phyloP scores from a whole-genome alignment of 2,113 vertebrate genomes.

The Rhinoderma darwinii region DNA sequence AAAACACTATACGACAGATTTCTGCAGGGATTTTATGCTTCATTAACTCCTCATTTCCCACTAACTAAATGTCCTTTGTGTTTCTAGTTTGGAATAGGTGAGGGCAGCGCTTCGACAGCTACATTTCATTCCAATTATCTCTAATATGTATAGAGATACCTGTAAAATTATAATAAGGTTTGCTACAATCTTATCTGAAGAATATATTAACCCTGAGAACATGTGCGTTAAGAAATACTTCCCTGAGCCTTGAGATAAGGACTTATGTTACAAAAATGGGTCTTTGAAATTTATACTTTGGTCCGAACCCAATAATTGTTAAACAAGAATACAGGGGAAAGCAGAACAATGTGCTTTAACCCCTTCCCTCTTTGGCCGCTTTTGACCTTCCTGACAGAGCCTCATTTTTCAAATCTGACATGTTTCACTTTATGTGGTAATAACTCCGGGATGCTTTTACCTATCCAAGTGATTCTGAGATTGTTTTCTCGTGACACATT shows the following conservation, averaged over 20 bases:
- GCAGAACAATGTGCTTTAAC: too few relatives aligned
- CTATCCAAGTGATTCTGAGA: too few relatives aligned
- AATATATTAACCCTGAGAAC: neutral
- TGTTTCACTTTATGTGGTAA: too few relatives aligned
- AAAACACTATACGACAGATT: slow-evolving; percentile 16
- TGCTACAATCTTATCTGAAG: neutral
- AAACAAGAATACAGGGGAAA: too few relatives aligned
- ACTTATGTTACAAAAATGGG: too few relatives aligned
- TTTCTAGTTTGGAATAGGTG: neutral
- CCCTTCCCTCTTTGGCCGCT: too few relatives aligned
- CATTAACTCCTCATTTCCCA: slow-evolving; percentile 18
- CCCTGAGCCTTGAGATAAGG: neutral
- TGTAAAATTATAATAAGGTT: neutral
- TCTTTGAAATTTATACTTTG: too few relatives aligned
- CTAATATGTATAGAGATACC: neutral
- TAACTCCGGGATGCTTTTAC: too few relatives aligned
- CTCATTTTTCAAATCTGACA: too few relatives aligned
- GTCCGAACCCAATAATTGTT: too few relatives aligned
- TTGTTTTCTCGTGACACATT: too few relatives aligned
- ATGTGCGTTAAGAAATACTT: neutral
- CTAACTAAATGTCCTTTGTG: slow-evolving; percentile 22
- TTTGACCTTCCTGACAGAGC: too few relatives aligned
- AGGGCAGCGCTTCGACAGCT: neutral
- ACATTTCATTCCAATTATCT: neutral
- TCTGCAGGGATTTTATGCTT: slow-evolving; percentile 15